A percentile compares a stretch with the other conserved stretches of the same genome.
phyloP scores from a whole-genome alignment of 2,113 vertebrate genomes.

The mouse (Mus musculus) region GRCm39 chr1:90659001-90659500 shows the following conservation, averaged over 20 bases:
- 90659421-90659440: neutral
- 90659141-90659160: neutral
- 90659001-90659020: rapidly evolving
- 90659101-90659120: neutral
- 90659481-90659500: neutral
- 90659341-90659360: neutral
- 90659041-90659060: neutral
- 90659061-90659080: neutral
- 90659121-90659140: neutral
- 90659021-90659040: rapidly evolving
- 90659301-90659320: neutral
- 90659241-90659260: neutral
- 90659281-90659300: neutral
- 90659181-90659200: no score
- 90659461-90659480: neutral
- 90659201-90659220: neutral
- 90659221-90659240: neutral
- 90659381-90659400: no score
- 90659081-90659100: neutral
- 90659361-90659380: neutral
- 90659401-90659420: neutral
- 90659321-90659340: neutral
- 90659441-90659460: neutral
- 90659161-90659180: neutral
- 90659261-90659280: neutral